Evolutionary conservation across 1,140 invertebrate species (phyloP).

Genomic region (Aphidius gifuensis): DNA sequence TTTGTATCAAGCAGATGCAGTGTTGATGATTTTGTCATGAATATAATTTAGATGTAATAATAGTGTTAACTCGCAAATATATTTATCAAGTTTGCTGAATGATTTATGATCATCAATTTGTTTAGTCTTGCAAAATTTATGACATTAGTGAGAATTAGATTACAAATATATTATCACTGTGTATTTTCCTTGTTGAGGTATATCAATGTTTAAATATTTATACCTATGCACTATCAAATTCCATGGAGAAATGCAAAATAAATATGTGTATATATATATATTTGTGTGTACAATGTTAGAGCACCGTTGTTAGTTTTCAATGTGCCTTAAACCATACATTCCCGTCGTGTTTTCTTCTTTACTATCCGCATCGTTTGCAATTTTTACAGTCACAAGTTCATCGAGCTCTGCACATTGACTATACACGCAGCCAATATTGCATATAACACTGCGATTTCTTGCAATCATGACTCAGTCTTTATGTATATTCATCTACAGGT

Average conservation of each 20-base stretch:
- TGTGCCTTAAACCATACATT: too few species aligned
- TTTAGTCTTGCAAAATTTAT: not conserved
- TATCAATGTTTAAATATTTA: too few species aligned
- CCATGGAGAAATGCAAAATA: too few species aligned
- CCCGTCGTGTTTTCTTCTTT: not conserved
- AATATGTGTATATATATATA: conserved; percentile 3
- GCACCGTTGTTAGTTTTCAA: too few species aligned
- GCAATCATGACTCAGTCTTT: not conserved
- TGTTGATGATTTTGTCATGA: too few species aligned
- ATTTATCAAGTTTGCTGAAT: not conserved
- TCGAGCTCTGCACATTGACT: conserved; percentile 36
- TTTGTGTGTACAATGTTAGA: too few species aligned
- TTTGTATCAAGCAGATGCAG: too few species aligned
- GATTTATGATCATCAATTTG: not conserved
- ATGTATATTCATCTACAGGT: not conserved
- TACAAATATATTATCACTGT: not conserved
- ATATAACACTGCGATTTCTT: not conserved
- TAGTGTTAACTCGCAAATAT: too few species aligned
- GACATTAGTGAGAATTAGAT: not conserved
- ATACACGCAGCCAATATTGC: conserved; percentile 6
- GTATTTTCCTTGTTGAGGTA: not conserved
- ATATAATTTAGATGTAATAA: too few species aligned
- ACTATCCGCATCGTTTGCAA: conserved; percentile 36
- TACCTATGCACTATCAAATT: too few species aligned
- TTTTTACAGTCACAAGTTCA: conserved; percentile 47